Conservation (phyloP, 2,113 vertebrate genomes). For the Rhodinocichla rosea region DNA sequence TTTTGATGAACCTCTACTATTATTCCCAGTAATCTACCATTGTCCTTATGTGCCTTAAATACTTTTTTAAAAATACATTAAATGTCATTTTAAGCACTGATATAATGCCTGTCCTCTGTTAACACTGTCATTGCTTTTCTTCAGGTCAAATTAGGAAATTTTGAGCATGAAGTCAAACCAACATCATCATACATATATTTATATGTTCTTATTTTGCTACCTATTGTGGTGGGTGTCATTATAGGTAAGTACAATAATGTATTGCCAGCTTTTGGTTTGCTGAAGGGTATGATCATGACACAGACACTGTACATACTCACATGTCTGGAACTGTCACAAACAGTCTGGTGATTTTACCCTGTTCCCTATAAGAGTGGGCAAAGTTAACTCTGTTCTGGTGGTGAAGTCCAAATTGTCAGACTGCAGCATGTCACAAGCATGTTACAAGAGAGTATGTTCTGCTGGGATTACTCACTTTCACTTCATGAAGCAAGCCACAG, state of each 20-base stretch:
- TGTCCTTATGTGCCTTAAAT: background rate
- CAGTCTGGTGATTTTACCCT: background rate
- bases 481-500: background rate
- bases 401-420: background rate
- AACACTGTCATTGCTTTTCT: background rate
- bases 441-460: background rate
- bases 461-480: background rate
- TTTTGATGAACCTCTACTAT: background rate
- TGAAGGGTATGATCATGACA: background rate
- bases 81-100: background rate
- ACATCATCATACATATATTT: slow-evolving; percentile 54
- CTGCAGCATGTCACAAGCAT: background rate
- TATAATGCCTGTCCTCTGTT: background rate
- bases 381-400: background rate
- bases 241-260: slow-evolving; percentile 71
- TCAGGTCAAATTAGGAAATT: slow-evolving; percentile 82
- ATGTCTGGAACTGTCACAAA: background rate
- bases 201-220: slow-evolving; percentile 72
- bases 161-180: slow-evolving; percentile 34
- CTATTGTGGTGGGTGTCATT: slow-evolving; percentile 74
- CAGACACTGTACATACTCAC: background rate
- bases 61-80: background rate
- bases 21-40: background rate
- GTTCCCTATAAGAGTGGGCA: background rate
- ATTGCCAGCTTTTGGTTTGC: background rate